Conservation (phyloP, 2,797 vertebrate species). For the Valencia hispanica region DNA sequence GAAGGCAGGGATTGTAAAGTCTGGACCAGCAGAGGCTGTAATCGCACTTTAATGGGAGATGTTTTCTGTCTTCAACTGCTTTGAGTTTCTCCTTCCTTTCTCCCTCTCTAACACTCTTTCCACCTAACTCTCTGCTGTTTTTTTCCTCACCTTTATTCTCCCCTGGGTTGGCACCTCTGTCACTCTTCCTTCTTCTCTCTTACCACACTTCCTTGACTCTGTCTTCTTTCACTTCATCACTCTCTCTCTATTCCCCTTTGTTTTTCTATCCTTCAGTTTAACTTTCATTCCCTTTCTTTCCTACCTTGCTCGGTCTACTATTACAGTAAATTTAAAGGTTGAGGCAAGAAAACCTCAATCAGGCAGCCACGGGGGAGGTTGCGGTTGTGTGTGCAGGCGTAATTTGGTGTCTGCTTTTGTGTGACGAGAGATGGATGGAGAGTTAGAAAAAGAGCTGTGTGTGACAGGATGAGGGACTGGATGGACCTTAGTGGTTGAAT, state of each 20-base stretch:
- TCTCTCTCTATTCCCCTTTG: conserved; percentile 12
- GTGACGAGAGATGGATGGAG: conserved; percentile 11
- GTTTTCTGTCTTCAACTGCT: conserved; percentile 37
- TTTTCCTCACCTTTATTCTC: neutral
- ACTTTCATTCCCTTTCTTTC: conserved; percentile 3
- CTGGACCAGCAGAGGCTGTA: conserved; percentile 37
- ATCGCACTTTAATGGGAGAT: conserved; percentile 60
- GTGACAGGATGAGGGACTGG: conserved; percentile 25
- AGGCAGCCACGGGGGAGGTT: conserved; percentile 44
- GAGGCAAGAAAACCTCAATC: conserved; percentile 54
- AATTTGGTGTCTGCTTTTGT: conserved; percentile 18
- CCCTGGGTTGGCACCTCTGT: neutral
- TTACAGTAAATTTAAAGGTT: conserved; percentile 64
- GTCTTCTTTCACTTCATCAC: conserved; percentile 15
- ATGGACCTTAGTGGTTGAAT: conserved; percentile 27
- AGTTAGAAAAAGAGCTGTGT: conserved; percentile 7
- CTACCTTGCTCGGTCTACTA: conserved; percentile 18
- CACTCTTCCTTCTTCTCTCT: neutral
- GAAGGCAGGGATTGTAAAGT: conserved; percentile 56
- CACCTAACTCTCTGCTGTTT: neutral
- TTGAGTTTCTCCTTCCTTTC: conserved; percentile 4
- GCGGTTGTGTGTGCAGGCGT: conserved; percentile 19
- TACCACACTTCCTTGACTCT: conserved; percentile 1
- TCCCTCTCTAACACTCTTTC: neutral
- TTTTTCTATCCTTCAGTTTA: conserved; percentile 20